Evolutionary conservation across 1,140 invertebrate genomes (phyloP), one percentile per base, ranked within the genome.

Genomic region (Drosophila serrata): DNA sequence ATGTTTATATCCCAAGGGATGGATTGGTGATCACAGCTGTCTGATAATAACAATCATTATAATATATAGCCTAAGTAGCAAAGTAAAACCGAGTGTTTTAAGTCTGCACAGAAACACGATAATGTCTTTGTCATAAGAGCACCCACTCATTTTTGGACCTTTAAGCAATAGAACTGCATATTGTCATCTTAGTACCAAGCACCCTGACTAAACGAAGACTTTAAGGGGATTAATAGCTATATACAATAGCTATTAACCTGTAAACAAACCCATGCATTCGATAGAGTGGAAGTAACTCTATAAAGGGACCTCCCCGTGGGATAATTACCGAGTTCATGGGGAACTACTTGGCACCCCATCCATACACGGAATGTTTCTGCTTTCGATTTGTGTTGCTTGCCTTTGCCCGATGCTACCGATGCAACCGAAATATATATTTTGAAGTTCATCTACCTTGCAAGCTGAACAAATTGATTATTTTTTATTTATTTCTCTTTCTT

Each of bases 381-480:
- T 69, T 69, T 69, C 37, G 29, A 69, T 43, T 53, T 67, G 61
- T 68, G 42, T 45, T 67, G 33, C 46, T 72, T 72, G 68, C 67
- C 49, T 72, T 72, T 72, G 69, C 51, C 42, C 65, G 17, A 19
- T 51, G 68, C 68, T 72, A 59, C 35, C 37, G 29, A 72, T 72
- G 72, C 69, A 75, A 39, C 29, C 37, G n/a, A 65, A 65, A 58
- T 63, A 74, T 63, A 75, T 55, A n/a, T n/a, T 55, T 51, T 40
- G 29, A 43, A 56, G 73, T 75, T 75, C 33, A 58, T 58, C 51
- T 58, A 75, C 60, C 72, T 56, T 42, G 62, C 62, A 65, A 76
- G 73, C 55, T 60, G 35, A 79, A 58, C 42, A 56, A 73, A 73
- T 58, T 78, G 45, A 46, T 74, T 73, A 53, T 74, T 59, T n/a